Percentiles rank a stretch among this genome's conserved stretches.
Conservation (phyloP, 2,797 vertebrate species). For the Mallotus villosus region DNA sequence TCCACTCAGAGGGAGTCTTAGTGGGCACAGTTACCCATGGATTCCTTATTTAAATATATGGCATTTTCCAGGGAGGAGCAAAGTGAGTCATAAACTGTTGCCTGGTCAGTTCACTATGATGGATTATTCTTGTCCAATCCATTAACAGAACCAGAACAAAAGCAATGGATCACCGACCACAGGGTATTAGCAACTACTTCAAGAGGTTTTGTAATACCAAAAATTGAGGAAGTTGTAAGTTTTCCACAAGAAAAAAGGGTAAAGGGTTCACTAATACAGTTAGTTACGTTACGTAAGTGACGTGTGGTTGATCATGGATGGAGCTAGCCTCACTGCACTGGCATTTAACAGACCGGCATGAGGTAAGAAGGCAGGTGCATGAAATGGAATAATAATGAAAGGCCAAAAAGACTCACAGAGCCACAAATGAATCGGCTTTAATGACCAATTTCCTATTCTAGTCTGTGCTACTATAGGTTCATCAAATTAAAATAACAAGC, state of each 20-base stretch:
- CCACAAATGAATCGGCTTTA: background rate
- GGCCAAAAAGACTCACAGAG: too few species aligned
- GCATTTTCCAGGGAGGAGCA: slow-evolving; percentile 58
- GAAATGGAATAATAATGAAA: background rate
- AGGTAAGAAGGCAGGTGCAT: background rate
- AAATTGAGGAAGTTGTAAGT: slow-evolving; percentile 35
- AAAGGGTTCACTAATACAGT: too few species aligned
- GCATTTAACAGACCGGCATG: background rate
- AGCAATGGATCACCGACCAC: slow-evolving; percentile 29
- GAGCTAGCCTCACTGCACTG: background rate
- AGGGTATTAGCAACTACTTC: slow-evolving; percentile 44
- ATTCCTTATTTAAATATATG: slow-evolving; percentile 58
- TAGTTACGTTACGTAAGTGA: too few species aligned
- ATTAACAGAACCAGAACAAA: slow-evolving; percentile 46
- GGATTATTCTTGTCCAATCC: slow-evolving; percentile 11
- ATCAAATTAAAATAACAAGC: too few species aligned
- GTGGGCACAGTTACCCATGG: slow-evolving; percentile 36
- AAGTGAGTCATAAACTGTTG: slow-evolving; percentile 56
- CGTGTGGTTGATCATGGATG: background rate
- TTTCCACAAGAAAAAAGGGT: slow-evolving; percentile 37
- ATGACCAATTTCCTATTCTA: background rate
- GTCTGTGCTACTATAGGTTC: background rate
- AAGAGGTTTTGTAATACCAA: slow-evolving; percentile 28
- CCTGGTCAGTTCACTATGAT: slow-evolving; percentile 65
- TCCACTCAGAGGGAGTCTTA: slow-evolving; percentile 25